phyloP scores from a whole-genome alignment of 2,797 vertebrate species.

The Acomys russatus region DNA sequence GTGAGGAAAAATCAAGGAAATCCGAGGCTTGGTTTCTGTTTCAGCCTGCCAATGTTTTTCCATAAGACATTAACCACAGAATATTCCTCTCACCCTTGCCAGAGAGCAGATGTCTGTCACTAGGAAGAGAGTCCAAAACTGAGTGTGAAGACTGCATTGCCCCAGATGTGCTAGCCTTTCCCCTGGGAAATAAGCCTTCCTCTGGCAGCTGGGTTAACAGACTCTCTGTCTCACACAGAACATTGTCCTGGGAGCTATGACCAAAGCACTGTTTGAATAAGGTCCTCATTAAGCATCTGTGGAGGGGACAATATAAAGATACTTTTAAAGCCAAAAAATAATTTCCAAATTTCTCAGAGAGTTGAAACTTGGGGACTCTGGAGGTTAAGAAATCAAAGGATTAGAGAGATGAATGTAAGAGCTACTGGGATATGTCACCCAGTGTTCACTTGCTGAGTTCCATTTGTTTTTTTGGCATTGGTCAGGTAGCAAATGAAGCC shows the following conservation, averaged over 20 bases:
- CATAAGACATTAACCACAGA: slow-evolving; percentile 82
- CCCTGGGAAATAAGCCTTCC: slow-evolving; percentile 83
- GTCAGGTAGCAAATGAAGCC: neutral
- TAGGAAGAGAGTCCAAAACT: slow-evolving; percentile 86
- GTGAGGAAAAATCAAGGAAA: neutral
- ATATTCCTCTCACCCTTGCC: slow-evolving; percentile 81
- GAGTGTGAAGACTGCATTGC: slow-evolving; percentile 77
- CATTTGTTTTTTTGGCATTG: neutral
- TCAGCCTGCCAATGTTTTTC: slow-evolving; percentile 49
- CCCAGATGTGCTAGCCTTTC: slow-evolving; percentile 82
- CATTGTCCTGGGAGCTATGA: neutral
- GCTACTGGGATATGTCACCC: neutral
- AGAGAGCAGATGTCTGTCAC: slow-evolving; percentile 74
- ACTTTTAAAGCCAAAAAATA: neutral
- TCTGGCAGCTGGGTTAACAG: slow-evolving; percentile 80
- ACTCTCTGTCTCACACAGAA: slow-evolving; percentile 55
- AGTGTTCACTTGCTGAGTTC: neutral
- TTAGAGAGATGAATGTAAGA: neutral
- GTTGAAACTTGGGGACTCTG: neutral
- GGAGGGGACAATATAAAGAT: neutral
- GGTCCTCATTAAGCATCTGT: neutral
- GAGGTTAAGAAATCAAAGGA: neutral
- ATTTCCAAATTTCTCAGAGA: neutral
- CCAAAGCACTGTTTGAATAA: neutral
- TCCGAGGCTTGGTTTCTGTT: slow-evolving; percentile 42